A percentile compares a stretch with the other conserved stretches of the same genome.
Conservation (phyloP, 2,113 vertebrate genomes). For the Caloenas nicobarica region DNA sequence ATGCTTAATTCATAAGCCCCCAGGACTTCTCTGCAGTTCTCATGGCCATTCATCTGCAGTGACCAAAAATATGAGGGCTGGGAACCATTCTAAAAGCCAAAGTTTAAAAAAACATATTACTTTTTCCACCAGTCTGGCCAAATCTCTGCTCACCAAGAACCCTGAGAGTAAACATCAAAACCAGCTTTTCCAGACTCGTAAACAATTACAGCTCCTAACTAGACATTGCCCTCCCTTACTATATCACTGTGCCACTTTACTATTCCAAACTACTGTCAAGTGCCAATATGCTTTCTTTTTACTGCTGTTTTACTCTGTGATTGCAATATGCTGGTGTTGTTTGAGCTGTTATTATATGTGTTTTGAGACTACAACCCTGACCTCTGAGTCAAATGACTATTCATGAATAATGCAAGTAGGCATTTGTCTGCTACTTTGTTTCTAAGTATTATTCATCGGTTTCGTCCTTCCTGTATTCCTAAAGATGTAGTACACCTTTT, state of each 20-base stretch:
- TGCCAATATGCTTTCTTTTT: not conserved
- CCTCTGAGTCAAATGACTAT: not conserved
- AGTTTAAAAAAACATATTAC: not conserved
- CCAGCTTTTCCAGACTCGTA: slow-evolving; percentile 1
- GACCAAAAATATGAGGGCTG: not conserved
- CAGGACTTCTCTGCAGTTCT: not conserved
- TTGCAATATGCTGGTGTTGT: not conserved
- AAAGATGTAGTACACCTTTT: not conserved
- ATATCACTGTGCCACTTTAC: not conserved
- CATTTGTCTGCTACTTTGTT: not conserved
- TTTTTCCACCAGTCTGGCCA: slow-evolving; percentile 36
- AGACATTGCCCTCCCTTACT: slow-evolving; percentile 4
- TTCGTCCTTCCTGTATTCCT: not conserved
- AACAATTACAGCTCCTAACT: slow-evolving; percentile 16
- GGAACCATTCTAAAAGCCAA: not conserved
- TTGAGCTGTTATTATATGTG: not conserved
- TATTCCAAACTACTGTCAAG: not conserved
- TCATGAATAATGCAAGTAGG: not conserved
- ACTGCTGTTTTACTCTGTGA: not conserved
- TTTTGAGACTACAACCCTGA: not conserved
- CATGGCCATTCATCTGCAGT: not conserved
- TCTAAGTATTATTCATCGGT: not conserved
- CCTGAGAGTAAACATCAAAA: not conserved
- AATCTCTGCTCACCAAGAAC: not conserved
- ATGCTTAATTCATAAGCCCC: not conserved